Conservation (phyloP, 2,113 vertebrate species). For the Trinectes maculatus region DNA sequence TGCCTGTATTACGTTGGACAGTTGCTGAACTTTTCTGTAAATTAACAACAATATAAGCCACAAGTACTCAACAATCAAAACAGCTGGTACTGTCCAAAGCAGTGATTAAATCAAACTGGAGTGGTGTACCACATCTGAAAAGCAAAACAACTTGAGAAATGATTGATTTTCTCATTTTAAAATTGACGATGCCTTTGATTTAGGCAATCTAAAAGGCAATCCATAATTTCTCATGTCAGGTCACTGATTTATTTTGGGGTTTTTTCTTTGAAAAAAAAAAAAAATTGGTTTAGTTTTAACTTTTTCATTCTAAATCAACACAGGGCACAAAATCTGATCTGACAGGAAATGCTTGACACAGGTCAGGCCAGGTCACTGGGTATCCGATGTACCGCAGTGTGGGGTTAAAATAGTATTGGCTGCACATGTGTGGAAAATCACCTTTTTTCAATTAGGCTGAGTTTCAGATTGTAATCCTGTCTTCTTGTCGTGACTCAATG, state of each 20-base stretch:
- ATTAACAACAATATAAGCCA: too few relatives aligned
- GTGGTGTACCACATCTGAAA: neutral
- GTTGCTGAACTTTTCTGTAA: too few relatives aligned
- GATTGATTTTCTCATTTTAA: neutral
- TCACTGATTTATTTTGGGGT: slow-evolving; percentile 2
- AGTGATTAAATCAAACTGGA: neutral
- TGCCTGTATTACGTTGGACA: too few relatives aligned
- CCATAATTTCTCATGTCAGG: neutral
- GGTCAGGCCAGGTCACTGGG: slow-evolving; percentile 18
- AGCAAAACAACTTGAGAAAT: neutral
- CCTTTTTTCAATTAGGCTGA: slow-evolving; percentile 61
- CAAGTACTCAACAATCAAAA: too few relatives aligned
- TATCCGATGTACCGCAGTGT: slow-evolving; percentile 14
- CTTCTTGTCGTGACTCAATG: slow-evolving; percentile 47
- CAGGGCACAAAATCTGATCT: slow-evolving; percentile 10
- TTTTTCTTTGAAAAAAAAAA: too few relatives aligned
- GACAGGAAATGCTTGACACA: slow-evolving; percentile 26
- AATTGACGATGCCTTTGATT: neutral
- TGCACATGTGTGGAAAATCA: slow-evolving; percentile 64
- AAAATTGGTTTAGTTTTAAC: neutral
- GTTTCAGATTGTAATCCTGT: slow-evolving; percentile 53
- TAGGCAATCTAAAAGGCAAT: neutral
- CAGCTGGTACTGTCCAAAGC: neutral
- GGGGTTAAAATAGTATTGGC: slow-evolving; percentile 46
- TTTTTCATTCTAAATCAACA: neutral